These are phyloP conservation scores for Nudaria mundana DNA, from an alignment of 2,888 invertebrate species.

Conservation along the genomic window DNA sequence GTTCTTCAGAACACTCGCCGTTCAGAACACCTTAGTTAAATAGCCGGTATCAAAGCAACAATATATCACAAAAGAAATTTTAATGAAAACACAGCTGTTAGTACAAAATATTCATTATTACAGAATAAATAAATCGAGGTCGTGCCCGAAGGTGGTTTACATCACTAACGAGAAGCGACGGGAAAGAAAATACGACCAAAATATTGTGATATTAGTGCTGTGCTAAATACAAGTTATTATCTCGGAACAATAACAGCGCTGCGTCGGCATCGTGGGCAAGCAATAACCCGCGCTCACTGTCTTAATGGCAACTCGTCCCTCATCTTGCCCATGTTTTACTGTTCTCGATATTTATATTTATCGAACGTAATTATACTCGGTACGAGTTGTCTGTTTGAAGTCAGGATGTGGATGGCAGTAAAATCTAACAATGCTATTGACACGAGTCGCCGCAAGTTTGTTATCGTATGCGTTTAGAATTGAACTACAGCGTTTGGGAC, in stretches of 20 bases:
- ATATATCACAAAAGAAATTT: constrained; percentile 20
- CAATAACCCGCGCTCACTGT: constrained; percentile 57
- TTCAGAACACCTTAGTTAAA: constrained; percentile 3
- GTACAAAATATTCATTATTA: constrained; percentile 28
- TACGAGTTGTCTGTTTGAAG: constrained; percentile 20
- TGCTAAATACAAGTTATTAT: constrained; percentile 67
- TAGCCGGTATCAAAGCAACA: constrained; percentile 10
- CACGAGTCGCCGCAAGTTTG: constrained; percentile 1
- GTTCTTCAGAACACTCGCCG: too few relatives aligned
- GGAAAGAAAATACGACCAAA: constrained; percentile 50
- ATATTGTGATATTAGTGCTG: constrained; percentile 54
- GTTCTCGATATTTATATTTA: constrained; percentile 34
- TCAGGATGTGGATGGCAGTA: constrained; percentile 11
- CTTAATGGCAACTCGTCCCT: constrained; percentile 63
- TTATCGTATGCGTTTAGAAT: constrained; percentile 5
- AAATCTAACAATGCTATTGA: constrained; percentile 18
- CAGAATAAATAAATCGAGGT: constrained; percentile 16
- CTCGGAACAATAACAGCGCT: constrained; percentile 65
- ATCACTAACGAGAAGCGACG: constrained; percentile 53
- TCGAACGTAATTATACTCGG: constrained; percentile 24
- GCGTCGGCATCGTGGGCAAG: constrained; percentile 42
- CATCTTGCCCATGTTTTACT: constrained; percentile 40
- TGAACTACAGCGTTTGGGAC: background rate
- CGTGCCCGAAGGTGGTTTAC: constrained; percentile 24
- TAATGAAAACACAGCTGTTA: constrained; percentile 21